phyloP scores from a whole-genome alignment of 2,888 invertebrate genomes.

The Lepidochrysops patricia region DNA sequence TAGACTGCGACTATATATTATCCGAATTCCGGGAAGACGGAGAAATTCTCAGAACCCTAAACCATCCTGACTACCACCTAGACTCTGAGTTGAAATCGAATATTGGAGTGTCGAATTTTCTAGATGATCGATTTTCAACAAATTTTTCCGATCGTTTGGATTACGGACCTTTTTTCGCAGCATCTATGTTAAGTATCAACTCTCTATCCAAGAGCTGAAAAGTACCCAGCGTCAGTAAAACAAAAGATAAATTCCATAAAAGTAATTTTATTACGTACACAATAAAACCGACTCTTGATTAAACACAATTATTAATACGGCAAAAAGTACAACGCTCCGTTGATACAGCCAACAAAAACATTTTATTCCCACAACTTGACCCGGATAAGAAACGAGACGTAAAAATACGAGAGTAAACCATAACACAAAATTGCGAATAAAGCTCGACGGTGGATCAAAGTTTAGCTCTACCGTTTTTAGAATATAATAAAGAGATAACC shows the following conservation, averaged over 20 bases:
- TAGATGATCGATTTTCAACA: too few relatives aligned
- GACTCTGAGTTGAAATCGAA: too few relatives aligned
- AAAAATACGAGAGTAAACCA: conserved; percentile 7
- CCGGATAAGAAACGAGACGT: conserved; percentile 7
- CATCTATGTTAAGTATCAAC: too few relatives aligned
- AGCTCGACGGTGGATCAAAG: conserved; percentile 7
- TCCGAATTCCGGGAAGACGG: too few relatives aligned
- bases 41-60: too few relatives aligned
- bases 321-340: neutral
- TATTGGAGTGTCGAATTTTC: too few relatives aligned
- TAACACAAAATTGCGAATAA: conserved; percentile 10
- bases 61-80: too few relatives aligned
- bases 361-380: conserved; percentile 11
- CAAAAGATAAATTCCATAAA: neutral
- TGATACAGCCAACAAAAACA: conserved; percentile 7
- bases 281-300: neutral
- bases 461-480: neutral
- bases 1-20: too few relatives aligned
- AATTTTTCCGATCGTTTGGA: too few relatives aligned
- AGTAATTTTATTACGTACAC: neutral
- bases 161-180: too few relatives aligned
- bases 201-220: too few relatives aligned
- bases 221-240: too few relatives aligned
- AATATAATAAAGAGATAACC: neutral
- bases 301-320: neutral